Base-by-base conservation (phyloP, 2,888 invertebrate species). In the Nasonia oneida region DNA sequence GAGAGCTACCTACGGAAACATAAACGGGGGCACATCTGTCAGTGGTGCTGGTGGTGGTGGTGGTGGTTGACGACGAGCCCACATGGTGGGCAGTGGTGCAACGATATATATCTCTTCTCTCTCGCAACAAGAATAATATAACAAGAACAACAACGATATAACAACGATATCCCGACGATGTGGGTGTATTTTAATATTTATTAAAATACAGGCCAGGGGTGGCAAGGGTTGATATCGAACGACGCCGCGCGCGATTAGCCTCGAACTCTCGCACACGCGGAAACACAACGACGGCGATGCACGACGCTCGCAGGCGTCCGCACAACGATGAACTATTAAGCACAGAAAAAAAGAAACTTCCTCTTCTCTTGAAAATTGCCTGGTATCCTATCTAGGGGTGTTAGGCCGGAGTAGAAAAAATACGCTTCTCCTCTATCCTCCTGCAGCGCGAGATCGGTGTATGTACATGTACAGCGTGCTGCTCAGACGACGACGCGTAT, bases 1-100 rank as follows among this genome's bases (percentile, higher is more conserved):
- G 14, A 14, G 90, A 14, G 90, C 91, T 91, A 92, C 93, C 93
- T 93, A 91, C 88, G 91, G 91, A 91, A 87, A 92, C 88, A 91
- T 89, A 90, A 91, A 86, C 89, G 90, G 90, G 90, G 90, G 88
- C 92, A 91, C 91, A 90, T 88, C 88, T 89, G 92, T 93, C 92
- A 93, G 88, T 90, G 89, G 89, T 88, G 90, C 90, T 18, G 57
- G 0, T 61, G n/a, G 0, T n/a, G 57, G 10, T 61, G n/a, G 2
- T n/a, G 57, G 57, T 61, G 5, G 57, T n/a, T 53, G 15, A 4
- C 57, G 29, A 67, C 57, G 29, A 67, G 33, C 29, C 67, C 91
- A 90, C 90, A 91, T 33, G 77, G 75, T 88, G 29, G 67, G 23
- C 29, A 64, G 64, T 37, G 37, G 64, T 37, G 37, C 23, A 8